Evolutionary conservation across 92 coral and sea anemone genomes (phyloP).

Genomic region (Muricea muricata): DNA sequence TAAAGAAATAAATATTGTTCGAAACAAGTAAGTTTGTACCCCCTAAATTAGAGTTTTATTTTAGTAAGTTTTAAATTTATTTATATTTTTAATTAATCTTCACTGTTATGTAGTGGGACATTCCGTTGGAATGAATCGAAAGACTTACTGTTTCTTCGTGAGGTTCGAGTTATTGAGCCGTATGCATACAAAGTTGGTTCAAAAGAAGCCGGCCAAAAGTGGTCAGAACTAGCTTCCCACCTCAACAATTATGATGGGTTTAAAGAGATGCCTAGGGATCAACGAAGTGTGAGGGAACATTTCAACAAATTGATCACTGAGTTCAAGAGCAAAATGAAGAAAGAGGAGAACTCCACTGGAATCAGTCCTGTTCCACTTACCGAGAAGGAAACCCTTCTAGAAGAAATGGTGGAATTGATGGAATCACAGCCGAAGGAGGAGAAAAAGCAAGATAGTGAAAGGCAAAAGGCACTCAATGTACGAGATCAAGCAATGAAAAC

Average conservation of each 20-base stretch:
- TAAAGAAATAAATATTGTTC: no score
- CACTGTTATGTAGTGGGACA: conserved; percentile 51
- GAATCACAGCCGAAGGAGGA: neutral
- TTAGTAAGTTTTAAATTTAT: no score
- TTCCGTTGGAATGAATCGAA: conserved; percentile 39
- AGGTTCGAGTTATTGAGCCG: neutral
- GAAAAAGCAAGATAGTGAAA: neutral
- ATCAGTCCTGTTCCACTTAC: neutral
- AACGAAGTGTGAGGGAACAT: neutral
- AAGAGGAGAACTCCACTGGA: neutral
- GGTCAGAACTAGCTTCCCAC: neutral
- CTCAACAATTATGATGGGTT: neutral
- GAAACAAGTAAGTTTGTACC: no score
- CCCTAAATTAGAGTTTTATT: no score
- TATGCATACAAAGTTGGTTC: neutral
- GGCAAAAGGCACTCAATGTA: neutral
- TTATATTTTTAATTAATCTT: no score
- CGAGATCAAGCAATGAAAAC: neutral
- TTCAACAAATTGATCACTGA: neutral
- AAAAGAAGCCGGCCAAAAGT: neutral
- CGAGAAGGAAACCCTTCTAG: neutral
- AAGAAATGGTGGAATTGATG: neutral
- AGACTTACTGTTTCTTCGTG: conserved; percentile 13
- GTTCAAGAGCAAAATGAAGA: neutral
- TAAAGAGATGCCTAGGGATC: neutral